Evolutionary conservation across 2,888 invertebrate species (phyloP).

Genomic region (Sericinus montela): DNA sequence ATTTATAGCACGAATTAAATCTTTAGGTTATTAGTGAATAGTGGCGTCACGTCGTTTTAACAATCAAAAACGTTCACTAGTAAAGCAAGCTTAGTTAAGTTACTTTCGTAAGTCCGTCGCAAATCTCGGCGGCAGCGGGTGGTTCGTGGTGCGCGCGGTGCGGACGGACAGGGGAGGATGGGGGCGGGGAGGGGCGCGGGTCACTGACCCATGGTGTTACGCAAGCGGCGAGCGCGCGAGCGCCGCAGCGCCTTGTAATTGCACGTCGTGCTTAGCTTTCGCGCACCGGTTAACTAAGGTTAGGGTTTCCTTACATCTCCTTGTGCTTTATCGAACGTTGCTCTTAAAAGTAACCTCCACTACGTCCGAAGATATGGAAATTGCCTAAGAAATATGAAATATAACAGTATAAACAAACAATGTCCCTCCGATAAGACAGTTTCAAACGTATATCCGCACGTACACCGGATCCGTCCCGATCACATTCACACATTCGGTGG

Average conservation of each 20-base stretch:
- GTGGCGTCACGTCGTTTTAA: neutral
- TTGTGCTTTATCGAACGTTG: too few species aligned
- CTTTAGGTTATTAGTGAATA: too few species aligned
- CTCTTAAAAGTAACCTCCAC: too few species aligned
- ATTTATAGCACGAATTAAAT: too few species aligned
- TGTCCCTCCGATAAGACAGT: too few species aligned
- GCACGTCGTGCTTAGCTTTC: neutral
- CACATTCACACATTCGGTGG: too few species aligned
- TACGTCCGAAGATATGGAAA: too few species aligned
- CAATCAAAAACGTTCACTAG: neutral
- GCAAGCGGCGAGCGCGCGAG: conserved; percentile 23
- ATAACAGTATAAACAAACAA: too few species aligned
- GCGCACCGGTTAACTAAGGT: conserved; percentile 26
- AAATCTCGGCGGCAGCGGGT: conserved; percentile 14
- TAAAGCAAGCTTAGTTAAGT: neutral
- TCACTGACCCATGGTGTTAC: conserved; percentile 29
- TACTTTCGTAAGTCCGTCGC: conserved; percentile 12
- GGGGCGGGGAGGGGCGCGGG: conserved; percentile 26
- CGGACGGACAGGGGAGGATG: conserved; percentile 22
- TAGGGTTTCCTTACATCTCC: conserved; percentile 14
- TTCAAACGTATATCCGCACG: too few species aligned
- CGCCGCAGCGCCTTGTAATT: neutral
- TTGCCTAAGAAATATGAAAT: too few species aligned
- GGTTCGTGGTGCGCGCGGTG: conserved; percentile 1
- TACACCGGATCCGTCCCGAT: too few species aligned